These are phyloP conservation scores for Ostrea denselamellosa DNA, from an alignment of 1,140 invertebrate genomes.

Conservation along the genomic window DNA sequence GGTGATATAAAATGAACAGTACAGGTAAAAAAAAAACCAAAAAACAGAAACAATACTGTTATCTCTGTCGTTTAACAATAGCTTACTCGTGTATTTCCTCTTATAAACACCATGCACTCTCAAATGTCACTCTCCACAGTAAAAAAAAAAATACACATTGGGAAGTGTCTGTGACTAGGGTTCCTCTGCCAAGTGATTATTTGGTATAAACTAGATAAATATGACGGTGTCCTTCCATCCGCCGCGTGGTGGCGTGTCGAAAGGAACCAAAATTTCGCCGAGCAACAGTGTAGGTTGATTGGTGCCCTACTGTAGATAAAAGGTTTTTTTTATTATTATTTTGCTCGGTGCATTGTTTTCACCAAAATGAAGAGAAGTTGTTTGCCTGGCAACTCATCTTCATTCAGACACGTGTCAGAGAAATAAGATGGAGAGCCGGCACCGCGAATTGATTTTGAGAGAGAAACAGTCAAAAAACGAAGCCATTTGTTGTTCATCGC, in stretches of 20 bases:
- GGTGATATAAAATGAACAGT: slow-evolving; percentile 11
- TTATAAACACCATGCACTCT: slow-evolving; percentile 20
- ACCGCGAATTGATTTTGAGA: not conserved
- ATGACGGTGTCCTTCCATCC: not conserved
- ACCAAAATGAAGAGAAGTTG: not conserved
- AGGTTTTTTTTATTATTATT: not conserved
- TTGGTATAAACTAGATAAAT: not conserved
- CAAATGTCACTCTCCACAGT: not conserved
- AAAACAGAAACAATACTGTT: slow-evolving; percentile 3
- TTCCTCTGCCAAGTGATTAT: not conserved
- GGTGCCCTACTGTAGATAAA: slow-evolving; percentile 1
- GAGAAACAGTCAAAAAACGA: slow-evolving; percentile 14
- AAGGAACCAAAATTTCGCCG: not conserved
- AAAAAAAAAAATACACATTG: not conserved
- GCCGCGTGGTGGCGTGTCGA: not conserved
- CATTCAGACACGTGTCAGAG: slow-evolving; percentile 31
- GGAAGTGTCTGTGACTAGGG: not conserved
- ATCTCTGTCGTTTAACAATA: slow-evolving; percentile 11
- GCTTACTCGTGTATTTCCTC: slow-evolving; percentile 20
- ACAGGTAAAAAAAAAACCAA: not conserved
- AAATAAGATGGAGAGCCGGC: slow-evolving; percentile 3
- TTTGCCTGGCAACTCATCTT: not conserved
- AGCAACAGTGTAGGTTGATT: slow-evolving; percentile 4
- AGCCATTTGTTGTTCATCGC: slow-evolving; percentile 8
- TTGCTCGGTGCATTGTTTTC: not conserved